phyloP scores from a whole-genome alignment of 2,113 vertebrate genomes.

The Willisornis vidua region DNA sequence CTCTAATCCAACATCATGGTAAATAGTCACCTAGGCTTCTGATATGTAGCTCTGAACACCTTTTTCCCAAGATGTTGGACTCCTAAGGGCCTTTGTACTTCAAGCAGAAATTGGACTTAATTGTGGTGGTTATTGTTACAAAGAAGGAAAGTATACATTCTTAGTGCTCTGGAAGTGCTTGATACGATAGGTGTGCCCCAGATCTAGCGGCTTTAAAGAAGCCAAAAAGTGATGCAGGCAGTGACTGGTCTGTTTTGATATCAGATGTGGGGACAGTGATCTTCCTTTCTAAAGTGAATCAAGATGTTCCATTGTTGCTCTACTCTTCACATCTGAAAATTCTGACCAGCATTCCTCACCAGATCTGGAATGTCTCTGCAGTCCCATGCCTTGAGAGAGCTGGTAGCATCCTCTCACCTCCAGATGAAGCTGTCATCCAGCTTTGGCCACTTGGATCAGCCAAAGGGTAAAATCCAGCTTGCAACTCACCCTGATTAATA shows the following conservation, averaged over 20 bases:
- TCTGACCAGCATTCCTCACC: background rate
- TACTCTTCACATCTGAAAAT: background rate
- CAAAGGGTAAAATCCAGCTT: background rate
- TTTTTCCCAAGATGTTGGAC: background rate
- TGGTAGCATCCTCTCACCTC: background rate
- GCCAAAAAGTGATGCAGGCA: background rate
- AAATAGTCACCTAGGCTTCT: background rate
- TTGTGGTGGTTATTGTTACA: background rate
- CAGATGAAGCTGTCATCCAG: background rate
- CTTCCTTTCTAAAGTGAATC: background rate
- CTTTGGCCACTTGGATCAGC: background rate
- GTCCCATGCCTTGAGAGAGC: background rate
- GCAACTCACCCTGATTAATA: background rate
- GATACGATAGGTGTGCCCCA: background rate
- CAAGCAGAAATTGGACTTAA: background rate
- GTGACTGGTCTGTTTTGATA: background rate
- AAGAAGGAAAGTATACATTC: background rate
- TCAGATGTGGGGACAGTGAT: background rate
- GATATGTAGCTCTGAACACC: background rate
- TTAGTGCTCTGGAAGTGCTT: background rate
- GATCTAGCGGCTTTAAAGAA: background rate
- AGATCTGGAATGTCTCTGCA: background rate
- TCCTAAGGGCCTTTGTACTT: background rate
- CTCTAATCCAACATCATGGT: background rate
- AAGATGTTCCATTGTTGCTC: background rate